Conservation (phyloP, 2,888 invertebrate species). For the Drosophila formosana region DNA sequence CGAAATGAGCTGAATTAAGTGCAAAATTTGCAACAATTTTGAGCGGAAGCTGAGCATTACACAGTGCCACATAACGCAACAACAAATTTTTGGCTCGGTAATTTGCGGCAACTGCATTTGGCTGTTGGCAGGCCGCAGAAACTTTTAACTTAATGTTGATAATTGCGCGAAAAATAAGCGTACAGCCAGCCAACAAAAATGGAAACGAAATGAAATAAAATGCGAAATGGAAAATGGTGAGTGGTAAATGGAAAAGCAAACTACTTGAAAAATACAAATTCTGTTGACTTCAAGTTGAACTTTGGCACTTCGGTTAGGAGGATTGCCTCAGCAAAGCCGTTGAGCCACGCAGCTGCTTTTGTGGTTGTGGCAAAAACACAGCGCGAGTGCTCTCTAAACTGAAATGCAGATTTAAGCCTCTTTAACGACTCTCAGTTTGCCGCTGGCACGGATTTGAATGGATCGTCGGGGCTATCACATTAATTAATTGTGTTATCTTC, state of each 20-base stretch:
- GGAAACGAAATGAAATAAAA: constrained; percentile 15
- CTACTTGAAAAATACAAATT: constrained; percentile 12
- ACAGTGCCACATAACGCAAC: constrained; percentile 13
- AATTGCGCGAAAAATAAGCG: constrained; percentile 44
- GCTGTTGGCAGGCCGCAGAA: constrained; percentile 44
- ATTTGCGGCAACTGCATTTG: constrained; percentile 58
- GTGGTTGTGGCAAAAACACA: not conserved
- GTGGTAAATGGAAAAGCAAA: constrained; percentile 7
- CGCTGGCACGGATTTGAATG: not conserved
- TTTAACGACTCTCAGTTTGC: constrained; percentile 9
- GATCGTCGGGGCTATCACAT: not conserved
- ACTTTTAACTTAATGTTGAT: constrained; percentile 67
- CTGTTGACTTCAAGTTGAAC: constrained; percentile 22
- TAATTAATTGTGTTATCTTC: constrained; percentile 19
- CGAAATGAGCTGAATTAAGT: constrained; percentile 59
- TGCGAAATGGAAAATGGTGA: not conserved
- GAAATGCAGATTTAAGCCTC: constrained; percentile 28
- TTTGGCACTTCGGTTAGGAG: constrained; percentile 19
- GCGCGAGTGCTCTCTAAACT: constrained; percentile 7
- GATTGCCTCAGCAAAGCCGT: not conserved
- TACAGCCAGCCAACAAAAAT: constrained; percentile 1
- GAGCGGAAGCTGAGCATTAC: constrained; percentile 33
- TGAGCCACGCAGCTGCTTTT: constrained; percentile 8
- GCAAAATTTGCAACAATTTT: constrained; percentile 41
- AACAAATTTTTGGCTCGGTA: constrained; percentile 32